Conservation (phyloP, 1,140 invertebrate species). For the Nomia melanderi region DNA sequence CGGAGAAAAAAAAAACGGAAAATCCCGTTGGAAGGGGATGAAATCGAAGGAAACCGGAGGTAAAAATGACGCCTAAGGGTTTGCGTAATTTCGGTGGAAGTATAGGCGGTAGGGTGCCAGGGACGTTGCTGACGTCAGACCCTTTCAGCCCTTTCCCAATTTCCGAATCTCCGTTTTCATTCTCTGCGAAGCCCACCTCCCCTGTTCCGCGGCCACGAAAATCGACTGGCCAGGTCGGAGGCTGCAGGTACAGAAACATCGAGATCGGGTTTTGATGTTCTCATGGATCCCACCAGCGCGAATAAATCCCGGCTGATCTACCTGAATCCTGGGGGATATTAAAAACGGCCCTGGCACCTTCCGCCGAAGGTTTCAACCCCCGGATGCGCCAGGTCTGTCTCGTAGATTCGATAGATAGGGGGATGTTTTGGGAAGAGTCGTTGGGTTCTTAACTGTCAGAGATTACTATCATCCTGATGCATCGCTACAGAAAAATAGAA, state of each 20-base stretch:
- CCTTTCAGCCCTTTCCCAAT: slow-evolving; percentile 65
- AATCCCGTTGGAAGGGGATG: slow-evolving; percentile 30
- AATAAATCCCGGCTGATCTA: slow-evolving; percentile 64
- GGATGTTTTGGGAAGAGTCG: background rate
- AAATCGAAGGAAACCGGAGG: slow-evolving; percentile 53
- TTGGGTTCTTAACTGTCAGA: background rate
- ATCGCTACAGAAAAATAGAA: no score
- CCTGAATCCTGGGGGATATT: slow-evolving; percentile 47
- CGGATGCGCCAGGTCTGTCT: slow-evolving; percentile 29
- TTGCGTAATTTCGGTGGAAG: slow-evolving; percentile 72
- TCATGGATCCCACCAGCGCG: slow-evolving; percentile 69
- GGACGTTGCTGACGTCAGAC: background rate
- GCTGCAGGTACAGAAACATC: slow-evolving; percentile 38
- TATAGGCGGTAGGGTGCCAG: slow-evolving; percentile 63
- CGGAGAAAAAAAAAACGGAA: slow-evolving; percentile 20
- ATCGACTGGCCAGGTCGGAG: slow-evolving; percentile 43
- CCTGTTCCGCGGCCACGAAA: slow-evolving; percentile 37
- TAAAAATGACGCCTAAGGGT: slow-evolving; percentile 72
- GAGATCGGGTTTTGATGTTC: slow-evolving; percentile 67
- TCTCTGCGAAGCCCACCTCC: slow-evolving; percentile 26
- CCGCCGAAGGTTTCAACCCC: slow-evolving; percentile 16
- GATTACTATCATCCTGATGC: background rate
- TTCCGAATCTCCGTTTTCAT: slow-evolving; percentile 65
- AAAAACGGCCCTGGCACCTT: slow-evolving; percentile 38
- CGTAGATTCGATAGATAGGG: background rate